phyloP scores from a whole-genome alignment of 2,113 vertebrate genomes.

The Scalopus aquaticus region DNA sequence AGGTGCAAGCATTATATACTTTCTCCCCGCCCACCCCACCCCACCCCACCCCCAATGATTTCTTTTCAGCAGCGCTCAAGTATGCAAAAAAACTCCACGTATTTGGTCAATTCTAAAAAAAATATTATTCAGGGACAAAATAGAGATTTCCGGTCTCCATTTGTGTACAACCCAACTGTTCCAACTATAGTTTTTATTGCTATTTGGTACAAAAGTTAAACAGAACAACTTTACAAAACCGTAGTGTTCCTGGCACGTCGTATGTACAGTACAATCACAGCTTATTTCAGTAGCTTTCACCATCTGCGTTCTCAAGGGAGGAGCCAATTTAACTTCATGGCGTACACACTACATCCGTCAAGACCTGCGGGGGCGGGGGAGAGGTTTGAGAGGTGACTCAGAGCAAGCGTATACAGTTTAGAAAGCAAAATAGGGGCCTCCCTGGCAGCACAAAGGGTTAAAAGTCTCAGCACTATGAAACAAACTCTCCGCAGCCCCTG shows the following conservation, averaged over 20 bases:
- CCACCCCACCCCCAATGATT: slow-evolving; percentile 73
- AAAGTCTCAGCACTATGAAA: too few relatives aligned
- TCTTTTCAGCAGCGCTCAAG: slow-evolving; percentile 87
- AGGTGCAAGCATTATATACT: slow-evolving; percentile 85
- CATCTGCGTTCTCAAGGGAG: slow-evolving; percentile 74
- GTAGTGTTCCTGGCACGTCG: slow-evolving; percentile 85
- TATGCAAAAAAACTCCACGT: slow-evolving; percentile 84
- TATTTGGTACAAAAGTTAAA: slow-evolving; percentile 86
- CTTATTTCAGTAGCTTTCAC: slow-evolving; percentile 88
- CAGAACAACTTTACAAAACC: slow-evolving; percentile 82
- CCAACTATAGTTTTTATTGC: slow-evolving; percentile 82
- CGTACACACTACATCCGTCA: slow-evolving; percentile 63
- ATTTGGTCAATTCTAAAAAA: slow-evolving; percentile 89
- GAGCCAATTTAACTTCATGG: slow-evolving; percentile 61
- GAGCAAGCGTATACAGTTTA: not conserved
- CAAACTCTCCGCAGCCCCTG: too few relatives aligned
- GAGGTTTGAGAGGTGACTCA: not conserved
- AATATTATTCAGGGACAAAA: slow-evolving; percentile 83
- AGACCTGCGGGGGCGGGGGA: slow-evolving; percentile 70
- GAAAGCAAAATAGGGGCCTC: not conserved
- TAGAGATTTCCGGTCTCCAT: slow-evolving; percentile 81
- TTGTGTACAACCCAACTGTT: slow-evolving; percentile 79
- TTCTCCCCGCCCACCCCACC: slow-evolving; percentile 46
- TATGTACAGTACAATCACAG: slow-evolving; percentile 85
- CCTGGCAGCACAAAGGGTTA: too few relatives aligned